A percentile compares a stretch with the other conserved stretches of the same genome.
Evolutionary conservation across 2,888 invertebrate species (phyloP).

Genomic region (Latrodectus hesperus): DNA sequence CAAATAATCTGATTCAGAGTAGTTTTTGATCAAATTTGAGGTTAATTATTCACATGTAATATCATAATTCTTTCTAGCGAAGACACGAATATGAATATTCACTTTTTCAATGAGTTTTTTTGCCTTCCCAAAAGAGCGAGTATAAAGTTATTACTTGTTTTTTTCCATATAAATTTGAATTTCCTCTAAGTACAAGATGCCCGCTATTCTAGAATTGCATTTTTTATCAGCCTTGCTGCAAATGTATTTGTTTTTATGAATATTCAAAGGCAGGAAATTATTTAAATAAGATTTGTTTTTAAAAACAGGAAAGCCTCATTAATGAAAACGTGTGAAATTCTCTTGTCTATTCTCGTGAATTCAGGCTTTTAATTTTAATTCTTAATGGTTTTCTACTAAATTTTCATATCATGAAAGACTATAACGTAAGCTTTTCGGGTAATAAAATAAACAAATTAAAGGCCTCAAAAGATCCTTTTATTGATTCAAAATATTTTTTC

Average conservation of each 20-base stretch:
- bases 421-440: too few species aligned
- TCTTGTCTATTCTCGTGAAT: slow-evolving; percentile 4
- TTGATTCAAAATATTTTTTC: too few species aligned
- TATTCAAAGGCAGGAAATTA: slow-evolving; percentile 52
- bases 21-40: slow-evolving; percentile 50
- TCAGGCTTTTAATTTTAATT: slow-evolving; percentile 60
- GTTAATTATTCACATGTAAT: slow-evolving; percentile 63
- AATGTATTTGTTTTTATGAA: slow-evolving; percentile 61
- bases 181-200: slow-evolving; percentile 30
- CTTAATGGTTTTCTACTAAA: slow-evolving; percentile 44
- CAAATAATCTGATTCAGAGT: slow-evolving; percentile 29
- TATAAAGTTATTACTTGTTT: neutral
- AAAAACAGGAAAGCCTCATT: slow-evolving; percentile 45
- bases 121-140: slow-evolving; percentile 18
- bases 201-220: too few species aligned
- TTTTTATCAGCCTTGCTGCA: slow-evolving; percentile 1
- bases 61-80: slow-evolving; percentile 8
- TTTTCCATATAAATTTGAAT: slow-evolving; percentile 1
- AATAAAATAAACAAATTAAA: too few species aligned
- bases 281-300: slow-evolving; percentile 46
- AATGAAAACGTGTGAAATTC: slow-evolving; percentile 58
- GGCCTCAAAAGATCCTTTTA: too few species aligned
- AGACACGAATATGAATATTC: slow-evolving; percentile 59
- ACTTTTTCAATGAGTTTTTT: slow-evolving; percentile 66
- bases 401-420: neutral